Evolutionary conservation across 2,888 invertebrate genomes (phyloP).

Genomic region (Aporophyla lueneburgensis): DNA sequence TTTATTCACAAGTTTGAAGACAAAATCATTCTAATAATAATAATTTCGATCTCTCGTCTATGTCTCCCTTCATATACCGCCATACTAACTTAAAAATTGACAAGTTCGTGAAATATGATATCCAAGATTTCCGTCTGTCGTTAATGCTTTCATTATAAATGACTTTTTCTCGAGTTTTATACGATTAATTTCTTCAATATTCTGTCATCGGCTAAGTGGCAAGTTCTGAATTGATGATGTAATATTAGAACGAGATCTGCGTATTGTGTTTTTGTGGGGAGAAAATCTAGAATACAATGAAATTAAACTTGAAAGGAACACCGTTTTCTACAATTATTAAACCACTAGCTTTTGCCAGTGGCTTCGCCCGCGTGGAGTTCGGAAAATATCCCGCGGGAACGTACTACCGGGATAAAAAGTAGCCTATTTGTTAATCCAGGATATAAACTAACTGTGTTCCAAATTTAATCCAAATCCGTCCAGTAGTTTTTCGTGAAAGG

Average conservation of each 20-base stretch:
- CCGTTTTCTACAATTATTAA: not conserved
- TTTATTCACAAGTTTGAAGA: too few relatives aligned
- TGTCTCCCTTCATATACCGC: slow-evolving; percentile 38
- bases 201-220: slow-evolving; percentile 53
- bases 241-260: slow-evolving; percentile 14
- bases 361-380: too few relatives aligned
- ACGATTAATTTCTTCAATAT: slow-evolving; percentile 60
- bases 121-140: slow-evolving; percentile 61
- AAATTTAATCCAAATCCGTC: too few relatives aligned
- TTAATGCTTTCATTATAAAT: slow-evolving; percentile 66
- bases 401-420: too few relatives aligned
- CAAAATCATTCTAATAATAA: too few relatives aligned
- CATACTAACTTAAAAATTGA: slow-evolving; percentile 69
- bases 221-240: slow-evolving; percentile 56
- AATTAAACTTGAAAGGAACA: not conserved
- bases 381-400: too few relatives aligned
- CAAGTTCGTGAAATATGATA: slow-evolving; percentile 71
- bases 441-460: too few relatives aligned
- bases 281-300: not conserved
- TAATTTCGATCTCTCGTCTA: slow-evolving; percentile 37
- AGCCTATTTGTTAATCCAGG: too few relatives aligned
- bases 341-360: too few relatives aligned
- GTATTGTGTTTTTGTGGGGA: slow-evolving; percentile 21
- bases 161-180: slow-evolving; percentile 64
- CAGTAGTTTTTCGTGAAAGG: too few relatives aligned